Evolutionary conservation across 2,113 vertebrate genomes (phyloP), one percentile per base, ranked within the genome.

Genomic region (Cyanoderma ruficeps): DNA sequence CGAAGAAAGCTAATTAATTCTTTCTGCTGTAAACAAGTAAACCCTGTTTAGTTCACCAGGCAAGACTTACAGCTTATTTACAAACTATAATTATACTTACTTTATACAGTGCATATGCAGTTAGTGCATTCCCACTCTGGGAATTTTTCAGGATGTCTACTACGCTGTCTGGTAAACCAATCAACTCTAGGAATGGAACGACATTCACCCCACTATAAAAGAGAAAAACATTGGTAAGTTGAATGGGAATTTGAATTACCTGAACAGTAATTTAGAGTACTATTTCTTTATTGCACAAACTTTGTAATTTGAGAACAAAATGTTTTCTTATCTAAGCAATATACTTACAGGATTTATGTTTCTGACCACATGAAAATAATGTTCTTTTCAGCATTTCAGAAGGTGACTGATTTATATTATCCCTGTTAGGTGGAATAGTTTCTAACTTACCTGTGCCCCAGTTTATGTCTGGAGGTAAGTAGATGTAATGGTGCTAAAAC

Each of bases 91-190:
- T n/a, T 61, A 64, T 67, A 95, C 97, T 97, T 98, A 99, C 99
- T 99, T 99, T 99, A 95, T 99, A 99, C 98, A 99, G 97, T 76
- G 99, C 99, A 83, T 99, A 99, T 4, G 99, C 99, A 71, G 99
- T 99, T 76, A 99, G 97, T 25, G 98, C 99, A 69, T 99, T 99
- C 63, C 98, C 99, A 84, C 99, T 98, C 30, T 99, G 98, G 39
- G 99, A 99, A 89, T 99, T 97, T 96, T 98, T 99, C 97, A 99
- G 97, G 95, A 99, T 98, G 91, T 87, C 95, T 69, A 99, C 97
- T 56, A 99, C 9, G 10, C 97, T 98, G 94, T 99, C 98, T 63
- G 99, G 99, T 52, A 99, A 94, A 74, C 99, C 98, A 59, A 99
- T 91, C 79, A 98, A 46, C 94, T 99, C 98, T 89, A 99, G 97